phyloP scores from a whole-genome alignment of 37 sponge, comb jelly and placozoan species.

The Chondrosia reniformis region DNA sequence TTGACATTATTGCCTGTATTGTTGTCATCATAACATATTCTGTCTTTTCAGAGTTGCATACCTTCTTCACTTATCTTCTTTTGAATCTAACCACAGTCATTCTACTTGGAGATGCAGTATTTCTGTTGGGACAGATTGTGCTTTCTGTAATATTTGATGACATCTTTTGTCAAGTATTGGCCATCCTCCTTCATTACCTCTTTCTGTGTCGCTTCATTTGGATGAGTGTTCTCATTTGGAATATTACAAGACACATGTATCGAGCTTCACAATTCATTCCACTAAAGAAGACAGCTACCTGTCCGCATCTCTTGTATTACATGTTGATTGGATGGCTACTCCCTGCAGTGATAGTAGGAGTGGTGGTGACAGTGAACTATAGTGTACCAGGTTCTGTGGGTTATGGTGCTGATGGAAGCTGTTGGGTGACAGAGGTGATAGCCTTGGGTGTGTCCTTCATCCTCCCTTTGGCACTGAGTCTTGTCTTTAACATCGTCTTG shows the following conservation, averaged over 20 bases:
- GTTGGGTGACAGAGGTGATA: slow-evolving; percentile 47
- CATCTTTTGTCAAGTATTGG: background rate
- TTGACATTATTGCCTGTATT: slow-evolving; percentile 37
- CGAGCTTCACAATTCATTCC: background rate
- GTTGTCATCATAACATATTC: slow-evolving; percentile 41
- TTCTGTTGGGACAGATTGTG: slow-evolving; percentile 19
- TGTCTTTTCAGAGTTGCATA: slow-evolving; percentile 44
- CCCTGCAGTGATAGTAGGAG: slow-evolving; percentile 21
- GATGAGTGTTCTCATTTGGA: slow-evolving; percentile 37
- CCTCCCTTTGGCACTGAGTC: slow-evolving; percentile 16
- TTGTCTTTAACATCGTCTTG: slow-evolving; percentile 19
- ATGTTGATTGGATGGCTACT: slow-evolving; percentile 43
- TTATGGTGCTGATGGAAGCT: slow-evolving; percentile 33
- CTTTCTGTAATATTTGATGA: background rate
- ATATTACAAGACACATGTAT: slow-evolving; percentile 9
- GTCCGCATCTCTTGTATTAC: background rate
- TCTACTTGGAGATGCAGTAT: slow-evolving; percentile 23
- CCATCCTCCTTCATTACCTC: slow-evolving; percentile 38
- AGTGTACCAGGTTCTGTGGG: slow-evolving; percentile 19
- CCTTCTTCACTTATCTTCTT: slow-evolving; percentile 34
- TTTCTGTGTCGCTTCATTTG: slow-evolving; percentile 49
- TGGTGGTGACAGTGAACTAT: slow-evolving; percentile 36
- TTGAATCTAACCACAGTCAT: slow-evolving; percentile 41
- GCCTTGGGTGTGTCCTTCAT: slow-evolving; percentile 41
- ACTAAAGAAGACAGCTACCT: background rate